phyloP scores from a whole-genome alignment of 2,888 invertebrate species.

The Cabera pusaria region DNA sequence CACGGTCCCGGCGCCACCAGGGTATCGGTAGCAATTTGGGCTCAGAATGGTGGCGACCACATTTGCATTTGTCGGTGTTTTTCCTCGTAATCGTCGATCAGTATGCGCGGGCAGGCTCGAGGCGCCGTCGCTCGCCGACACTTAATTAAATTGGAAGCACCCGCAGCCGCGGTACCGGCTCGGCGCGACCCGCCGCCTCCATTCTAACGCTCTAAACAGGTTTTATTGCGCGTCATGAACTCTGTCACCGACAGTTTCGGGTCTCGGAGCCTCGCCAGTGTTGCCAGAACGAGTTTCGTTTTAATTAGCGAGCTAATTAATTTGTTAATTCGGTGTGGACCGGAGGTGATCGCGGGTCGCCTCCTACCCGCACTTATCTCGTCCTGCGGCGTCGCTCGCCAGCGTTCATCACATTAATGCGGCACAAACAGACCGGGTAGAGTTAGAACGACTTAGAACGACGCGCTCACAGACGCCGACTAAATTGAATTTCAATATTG shows the following conservation, averaged over 20 bases:
- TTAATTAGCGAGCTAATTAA: slow-evolving; percentile 18
- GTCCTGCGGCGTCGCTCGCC: slow-evolving; percentile 27
- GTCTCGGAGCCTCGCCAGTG: slow-evolving; percentile 10
- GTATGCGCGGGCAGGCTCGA: slow-evolving; percentile 36
- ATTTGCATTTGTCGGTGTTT: slow-evolving; percentile 40
- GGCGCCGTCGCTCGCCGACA: not conserved
- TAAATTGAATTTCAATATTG: slow-evolving; percentile 38
- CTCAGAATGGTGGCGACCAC: slow-evolving; percentile 24
- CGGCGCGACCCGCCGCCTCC: slow-evolving; percentile 7
- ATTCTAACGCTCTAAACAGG: slow-evolving; percentile 18
- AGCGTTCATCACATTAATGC: slow-evolving; percentile 14
- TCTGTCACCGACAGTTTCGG: slow-evolving; percentile 8
- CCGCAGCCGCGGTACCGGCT: too few relatives aligned
- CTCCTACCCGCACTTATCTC: slow-evolving; percentile 14
- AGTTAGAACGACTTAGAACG: slow-evolving; percentile 14
- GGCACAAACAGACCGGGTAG: slow-evolving; percentile 13
- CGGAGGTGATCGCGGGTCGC: slow-evolving; percentile 1
- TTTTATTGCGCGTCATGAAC: slow-evolving; percentile 17
- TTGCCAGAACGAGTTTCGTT: slow-evolving; percentile 20
- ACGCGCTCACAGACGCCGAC: slow-evolving; percentile 21
- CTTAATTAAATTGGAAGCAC: slow-evolving; percentile 38
- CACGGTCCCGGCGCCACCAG: too few relatives aligned
- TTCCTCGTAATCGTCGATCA: slow-evolving; percentile 38
- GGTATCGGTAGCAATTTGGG: too few relatives aligned
- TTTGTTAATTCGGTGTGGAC: slow-evolving; percentile 3